Percentiles rank a stretch among this genome's conserved stretches.
Conservation (phyloP, 2,888 invertebrate genomes). For the Megastigmus dorsalis region DNA sequence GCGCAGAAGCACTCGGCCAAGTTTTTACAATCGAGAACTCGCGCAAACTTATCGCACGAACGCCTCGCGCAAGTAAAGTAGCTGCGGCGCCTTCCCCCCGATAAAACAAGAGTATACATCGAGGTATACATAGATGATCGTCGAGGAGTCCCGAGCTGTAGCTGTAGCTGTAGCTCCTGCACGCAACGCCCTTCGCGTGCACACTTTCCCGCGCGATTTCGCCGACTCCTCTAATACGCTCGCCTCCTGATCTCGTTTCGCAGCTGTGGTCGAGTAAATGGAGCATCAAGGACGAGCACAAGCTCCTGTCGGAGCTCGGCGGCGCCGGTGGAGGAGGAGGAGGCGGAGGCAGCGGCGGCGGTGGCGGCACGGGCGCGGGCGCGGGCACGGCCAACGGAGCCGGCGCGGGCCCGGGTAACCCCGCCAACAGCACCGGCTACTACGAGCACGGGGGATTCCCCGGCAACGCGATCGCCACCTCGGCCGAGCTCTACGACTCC, state of each 20-base stretch:
- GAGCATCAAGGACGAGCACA: constrained; percentile 94
- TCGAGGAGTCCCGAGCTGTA: too few species aligned
- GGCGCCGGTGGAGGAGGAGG: constrained; percentile 76
- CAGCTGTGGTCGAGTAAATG: constrained; percentile 91
- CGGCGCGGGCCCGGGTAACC: constrained; percentile 74
- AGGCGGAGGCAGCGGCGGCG: constrained; percentile 71
- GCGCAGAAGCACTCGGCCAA: too few species aligned
- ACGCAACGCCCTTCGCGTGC: too few species aligned
- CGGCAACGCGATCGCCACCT: constrained; percentile 74
- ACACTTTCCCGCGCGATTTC: too few species aligned
- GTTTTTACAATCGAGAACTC: too few species aligned
- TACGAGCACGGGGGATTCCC: constrained; percentile 74
- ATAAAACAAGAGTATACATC: too few species aligned
- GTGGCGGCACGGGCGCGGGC: constrained; percentile 74
- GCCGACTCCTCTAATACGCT: too few species aligned
- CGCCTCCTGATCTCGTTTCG: constrained; percentile 54
- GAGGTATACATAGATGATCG: too few species aligned
- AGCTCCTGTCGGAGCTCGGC: constrained; percentile 88
- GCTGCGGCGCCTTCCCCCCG: too few species aligned
- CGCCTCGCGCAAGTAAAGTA: too few species aligned
- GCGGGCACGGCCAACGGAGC: constrained; percentile 74
- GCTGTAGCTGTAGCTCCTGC: too few species aligned
- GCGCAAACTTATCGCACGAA: too few species aligned
- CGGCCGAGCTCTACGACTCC: constrained; percentile 81
- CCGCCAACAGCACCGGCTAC: constrained; percentile 69